Conservation (phyloP, 2,113 vertebrate species). For the Aptenodytes patagonicus region DNA sequence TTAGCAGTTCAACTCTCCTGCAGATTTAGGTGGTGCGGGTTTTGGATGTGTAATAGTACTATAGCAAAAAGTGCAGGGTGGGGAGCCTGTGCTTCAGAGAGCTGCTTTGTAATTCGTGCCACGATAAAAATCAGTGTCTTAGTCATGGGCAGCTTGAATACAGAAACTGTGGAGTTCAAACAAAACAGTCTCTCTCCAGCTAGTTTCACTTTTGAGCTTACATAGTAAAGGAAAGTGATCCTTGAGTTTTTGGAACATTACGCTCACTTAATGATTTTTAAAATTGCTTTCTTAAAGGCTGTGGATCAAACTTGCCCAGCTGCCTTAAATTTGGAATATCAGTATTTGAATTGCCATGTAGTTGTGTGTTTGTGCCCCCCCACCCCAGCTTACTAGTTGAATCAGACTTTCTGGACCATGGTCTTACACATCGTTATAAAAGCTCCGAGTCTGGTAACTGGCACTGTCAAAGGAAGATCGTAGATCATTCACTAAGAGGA, state of each 20-base stretch:
- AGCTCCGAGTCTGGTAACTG: background rate
- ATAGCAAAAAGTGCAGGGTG: background rate
- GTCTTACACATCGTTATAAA: background rate
- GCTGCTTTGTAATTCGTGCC: background rate
- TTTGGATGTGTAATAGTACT: background rate
- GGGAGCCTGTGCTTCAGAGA: background rate
- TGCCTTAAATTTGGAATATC: background rate
- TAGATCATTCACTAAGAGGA: background rate
- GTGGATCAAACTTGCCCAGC: background rate
- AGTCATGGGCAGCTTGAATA: background rate
- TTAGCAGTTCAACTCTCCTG: background rate
- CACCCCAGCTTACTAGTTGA: background rate
- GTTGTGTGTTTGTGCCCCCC: background rate
- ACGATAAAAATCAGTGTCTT: background rate
- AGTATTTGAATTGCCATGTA: background rate
- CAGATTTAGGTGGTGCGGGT: background rate
- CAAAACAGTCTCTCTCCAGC: background rate
- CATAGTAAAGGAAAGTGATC: background rate
- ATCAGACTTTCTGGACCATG: background rate
- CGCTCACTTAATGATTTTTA: background rate
- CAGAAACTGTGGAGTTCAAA: background rate
- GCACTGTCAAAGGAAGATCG: background rate
- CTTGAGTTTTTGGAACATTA: background rate
- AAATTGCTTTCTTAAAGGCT: background rate
- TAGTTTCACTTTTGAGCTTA: background rate